Evolutionary conservation across 1,140 invertebrate genomes (phyloP).

Genomic region (Medauroidea extradentata): DNA sequence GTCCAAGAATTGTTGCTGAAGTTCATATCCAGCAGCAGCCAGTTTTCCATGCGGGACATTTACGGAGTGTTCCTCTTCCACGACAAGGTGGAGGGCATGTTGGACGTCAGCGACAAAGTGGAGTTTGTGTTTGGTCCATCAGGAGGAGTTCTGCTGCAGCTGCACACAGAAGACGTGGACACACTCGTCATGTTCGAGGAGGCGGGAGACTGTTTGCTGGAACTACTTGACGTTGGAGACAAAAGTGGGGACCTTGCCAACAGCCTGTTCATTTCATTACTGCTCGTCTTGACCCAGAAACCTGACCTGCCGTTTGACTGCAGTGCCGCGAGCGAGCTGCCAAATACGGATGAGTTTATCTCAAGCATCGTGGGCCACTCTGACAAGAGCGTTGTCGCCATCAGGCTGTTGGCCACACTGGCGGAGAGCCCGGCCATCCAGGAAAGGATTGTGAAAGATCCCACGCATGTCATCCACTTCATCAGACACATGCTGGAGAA

Average conservation of each 20-base stretch:
- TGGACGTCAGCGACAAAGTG: constrained; percentile 33
- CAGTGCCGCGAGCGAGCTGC: neutral
- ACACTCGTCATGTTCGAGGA: neutral
- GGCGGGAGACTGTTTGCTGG: constrained; percentile 2
- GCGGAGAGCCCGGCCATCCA: constrained; percentile 37
- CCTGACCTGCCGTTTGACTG: neutral
- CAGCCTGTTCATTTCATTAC: constrained; percentile 4
- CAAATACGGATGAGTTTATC: neutral
- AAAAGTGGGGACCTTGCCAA: constrained; percentile 3
- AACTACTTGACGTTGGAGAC: constrained; percentile 1
- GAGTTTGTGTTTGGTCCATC: constrained; percentile 36
- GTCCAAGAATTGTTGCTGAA: constrained; percentile 36
- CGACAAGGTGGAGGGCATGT: constrained; percentile 1
- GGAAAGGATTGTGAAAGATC: constrained; percentile 37
- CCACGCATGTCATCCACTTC: constrained; percentile 19
- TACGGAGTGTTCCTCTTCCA: constrained; percentile 25
- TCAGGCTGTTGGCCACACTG: constrained; percentile 39
- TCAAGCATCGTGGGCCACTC: neutral
- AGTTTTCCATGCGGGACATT: neutral
- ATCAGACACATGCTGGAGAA: constrained; percentile 29
- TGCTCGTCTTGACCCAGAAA: neutral
- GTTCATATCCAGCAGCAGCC: constrained; percentile 26
- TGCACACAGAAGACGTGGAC: neutral
- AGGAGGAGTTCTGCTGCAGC: constrained; percentile 24
- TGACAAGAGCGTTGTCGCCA: constrained; percentile 25